Percentiles rank a stretch among this genome's conserved stretches.
Conservation (phyloP, 2,113 vertebrate genomes). For the Cryptomyrus ogoouensis region DNA sequence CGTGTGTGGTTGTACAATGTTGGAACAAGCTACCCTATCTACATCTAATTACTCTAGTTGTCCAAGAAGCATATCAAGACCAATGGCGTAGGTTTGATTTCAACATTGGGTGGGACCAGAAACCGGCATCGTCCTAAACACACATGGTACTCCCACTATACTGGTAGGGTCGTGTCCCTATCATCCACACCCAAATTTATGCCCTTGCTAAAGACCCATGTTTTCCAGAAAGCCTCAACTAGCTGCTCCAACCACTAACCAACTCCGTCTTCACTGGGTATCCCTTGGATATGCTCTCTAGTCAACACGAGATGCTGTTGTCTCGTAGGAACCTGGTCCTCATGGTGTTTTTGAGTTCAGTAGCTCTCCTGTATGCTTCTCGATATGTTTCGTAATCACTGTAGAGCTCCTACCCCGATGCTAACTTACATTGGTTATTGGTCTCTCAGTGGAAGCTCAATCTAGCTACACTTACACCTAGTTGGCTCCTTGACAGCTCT, state of each 20-base stretch:
- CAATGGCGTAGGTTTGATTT: not conserved
- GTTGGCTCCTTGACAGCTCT: not conserved
- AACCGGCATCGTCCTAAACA: not conserved
- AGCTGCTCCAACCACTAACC: not conserved
- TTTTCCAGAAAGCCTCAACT: not conserved
- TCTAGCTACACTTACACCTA: not conserved
- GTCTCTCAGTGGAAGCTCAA: not conserved
- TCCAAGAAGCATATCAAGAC: not conserved
- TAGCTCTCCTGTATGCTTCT: not conserved
- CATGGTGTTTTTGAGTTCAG: not conserved
- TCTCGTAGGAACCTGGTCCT: not conserved
- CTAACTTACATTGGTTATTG: not conserved
- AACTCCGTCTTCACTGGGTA: not conserved
- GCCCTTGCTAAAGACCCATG: not conserved
- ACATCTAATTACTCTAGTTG: not conserved
- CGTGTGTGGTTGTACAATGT: not conserved
- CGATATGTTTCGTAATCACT: not conserved
- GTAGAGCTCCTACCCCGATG: not conserved
- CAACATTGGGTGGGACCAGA: not conserved
- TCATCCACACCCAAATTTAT: not conserved
- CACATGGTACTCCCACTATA: not conserved
- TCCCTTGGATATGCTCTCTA: not conserved
- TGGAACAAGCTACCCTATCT: not conserved
- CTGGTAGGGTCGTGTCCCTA: not conserved
- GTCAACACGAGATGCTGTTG: not conserved